Conservation (phyloP, 2,888 invertebrate genomes). For the Drosophila dives region DNA sequence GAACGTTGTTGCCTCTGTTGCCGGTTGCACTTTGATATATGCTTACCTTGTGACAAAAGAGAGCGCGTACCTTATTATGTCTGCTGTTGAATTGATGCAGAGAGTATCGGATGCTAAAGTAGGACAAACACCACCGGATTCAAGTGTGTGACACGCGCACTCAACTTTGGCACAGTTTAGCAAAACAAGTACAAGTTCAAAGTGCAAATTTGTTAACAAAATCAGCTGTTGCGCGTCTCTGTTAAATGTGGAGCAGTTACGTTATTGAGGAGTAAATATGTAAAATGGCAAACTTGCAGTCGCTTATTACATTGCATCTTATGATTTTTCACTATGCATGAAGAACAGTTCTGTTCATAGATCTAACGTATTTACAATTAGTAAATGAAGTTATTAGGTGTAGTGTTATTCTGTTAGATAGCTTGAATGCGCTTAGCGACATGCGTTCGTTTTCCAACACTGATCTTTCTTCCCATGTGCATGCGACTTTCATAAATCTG, state of each 20-base stretch:
- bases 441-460: not conserved
- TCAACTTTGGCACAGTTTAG: conserved; percentile 49
- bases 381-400: not conserved
- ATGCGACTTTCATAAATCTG: not conserved
- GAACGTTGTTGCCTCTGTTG: conserved; percentile 34
- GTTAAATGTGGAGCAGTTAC: conserved; percentile 33
- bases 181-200: conserved; percentile 65
- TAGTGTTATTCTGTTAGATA: not conserved
- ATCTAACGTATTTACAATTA: not conserved
- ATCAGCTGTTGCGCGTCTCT: conserved; percentile 48
- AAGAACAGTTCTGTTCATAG: not conserved
- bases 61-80: conserved; percentile 39
- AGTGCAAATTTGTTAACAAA: conserved; percentile 51
- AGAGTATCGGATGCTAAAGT: conserved; percentile 30
- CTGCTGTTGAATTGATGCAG: conserved; percentile 19
- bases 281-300: not conserved
- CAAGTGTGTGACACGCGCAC: conserved; percentile 56
- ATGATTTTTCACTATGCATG: not conserved
- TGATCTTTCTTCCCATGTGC: not conserved
- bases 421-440: not conserved
- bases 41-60: conserved; percentile 28
- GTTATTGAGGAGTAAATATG: conserved; percentile 22
- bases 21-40: conserved; percentile 31
- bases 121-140: conserved; percentile 34
- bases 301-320: not conserved